Percentiles rank a stretch among this genome's conserved stretches.
Evolutionary conservation across 2,797 vertebrate genomes (phyloP).

Genomic region (Sylvilagus floridanus): DNA sequence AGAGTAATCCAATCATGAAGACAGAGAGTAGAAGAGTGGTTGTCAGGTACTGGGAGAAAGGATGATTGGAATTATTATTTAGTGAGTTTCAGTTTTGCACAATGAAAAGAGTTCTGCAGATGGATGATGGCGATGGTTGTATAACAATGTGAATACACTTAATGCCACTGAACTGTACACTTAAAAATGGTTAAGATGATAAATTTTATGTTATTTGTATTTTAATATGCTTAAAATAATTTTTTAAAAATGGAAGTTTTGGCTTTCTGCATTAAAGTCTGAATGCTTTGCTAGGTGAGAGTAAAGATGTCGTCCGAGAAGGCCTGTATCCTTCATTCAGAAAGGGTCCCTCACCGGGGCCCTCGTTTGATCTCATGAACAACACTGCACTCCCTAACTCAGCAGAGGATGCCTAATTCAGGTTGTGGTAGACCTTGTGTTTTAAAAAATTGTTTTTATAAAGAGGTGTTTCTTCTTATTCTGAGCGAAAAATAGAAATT

Average conservation of each 20-base stretch:
- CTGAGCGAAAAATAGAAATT: neutral
- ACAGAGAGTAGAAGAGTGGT: neutral
- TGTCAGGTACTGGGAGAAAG: neutral
- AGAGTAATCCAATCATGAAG: neutral
- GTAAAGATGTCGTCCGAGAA: neutral
- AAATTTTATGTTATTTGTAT: neutral
- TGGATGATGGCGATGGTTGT: neutral
- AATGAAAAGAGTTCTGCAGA: neutral
- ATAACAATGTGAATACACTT: neutral
- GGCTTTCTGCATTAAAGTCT: neutral
- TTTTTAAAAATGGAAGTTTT: neutral
- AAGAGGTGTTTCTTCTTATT: neutral
- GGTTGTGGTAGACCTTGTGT: neutral
- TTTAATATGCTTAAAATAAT: neutral
- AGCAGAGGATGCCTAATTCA: neutral
- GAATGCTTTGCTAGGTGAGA: neutral
- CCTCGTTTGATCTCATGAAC: neutral
- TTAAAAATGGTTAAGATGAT: neutral
- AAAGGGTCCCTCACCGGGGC: neutral
- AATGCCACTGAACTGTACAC: neutral
- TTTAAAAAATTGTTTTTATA: neutral
- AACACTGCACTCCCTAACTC: neutral
- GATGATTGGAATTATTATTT: neutral
- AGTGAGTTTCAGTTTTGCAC: conserved; percentile 9
- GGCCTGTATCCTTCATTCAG: neutral